Evolutionary conservation across 2,113 vertebrate species (phyloP).

Genomic region (Petaurus breviceps): DNA sequence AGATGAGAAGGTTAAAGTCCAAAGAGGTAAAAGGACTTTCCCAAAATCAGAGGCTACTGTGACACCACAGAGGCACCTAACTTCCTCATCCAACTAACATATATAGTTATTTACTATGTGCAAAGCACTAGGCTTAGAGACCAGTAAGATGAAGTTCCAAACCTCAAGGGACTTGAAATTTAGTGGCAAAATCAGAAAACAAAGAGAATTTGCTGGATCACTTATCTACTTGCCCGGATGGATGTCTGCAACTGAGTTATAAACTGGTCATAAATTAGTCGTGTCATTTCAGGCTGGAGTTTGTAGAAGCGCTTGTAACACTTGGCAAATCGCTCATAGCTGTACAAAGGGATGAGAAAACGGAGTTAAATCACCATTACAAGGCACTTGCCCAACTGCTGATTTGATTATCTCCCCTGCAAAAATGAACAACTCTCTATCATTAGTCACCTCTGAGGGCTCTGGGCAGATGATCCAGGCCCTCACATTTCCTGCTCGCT

Average conservation of each 20-base stretch:
- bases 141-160: neutral
- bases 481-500: neutral
- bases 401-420: neutral
- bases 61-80: neutral
- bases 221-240: conserved; percentile 84
- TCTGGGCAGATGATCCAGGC: neutral
- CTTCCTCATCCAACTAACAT: neutral
- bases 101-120: neutral
- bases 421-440: neutral
- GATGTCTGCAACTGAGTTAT: conserved; percentile 86
- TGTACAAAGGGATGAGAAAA: conserved; percentile 63
- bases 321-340: conserved; percentile 89
- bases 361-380: neutral
- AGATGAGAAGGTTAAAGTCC: neutral
- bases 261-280: conserved; percentile 91
- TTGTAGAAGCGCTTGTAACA: conserved; percentile 89
- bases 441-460: neutral
- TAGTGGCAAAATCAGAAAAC: neutral
- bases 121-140: neutral
- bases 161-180: neutral
- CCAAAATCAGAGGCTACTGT: neutral
- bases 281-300: conserved; percentile 88
- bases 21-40: neutral
- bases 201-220: neutral
- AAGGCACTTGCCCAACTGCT: neutral